These are phyloP conservation scores for Leptocoma aspasia DNA, from an alignment of 2,113 vertebrate genomes.

Conservation along the genomic window DNA sequence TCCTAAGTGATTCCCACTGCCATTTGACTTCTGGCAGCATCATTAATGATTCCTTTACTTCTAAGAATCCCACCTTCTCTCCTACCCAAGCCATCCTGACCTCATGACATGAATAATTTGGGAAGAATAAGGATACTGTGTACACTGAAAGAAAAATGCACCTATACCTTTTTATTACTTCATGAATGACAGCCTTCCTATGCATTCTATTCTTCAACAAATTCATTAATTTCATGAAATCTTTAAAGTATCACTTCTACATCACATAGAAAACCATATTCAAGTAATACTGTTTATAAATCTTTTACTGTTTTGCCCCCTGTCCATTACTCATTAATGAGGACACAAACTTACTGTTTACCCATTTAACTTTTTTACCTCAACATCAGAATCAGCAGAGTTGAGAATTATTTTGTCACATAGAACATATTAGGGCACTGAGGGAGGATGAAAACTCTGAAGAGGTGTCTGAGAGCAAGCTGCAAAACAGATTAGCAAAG, in stretches of 20 bases:
- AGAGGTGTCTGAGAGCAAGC: background rate
- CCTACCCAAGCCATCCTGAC: background rate
- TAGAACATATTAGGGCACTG: background rate
- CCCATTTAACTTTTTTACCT: background rate
- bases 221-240: background rate
- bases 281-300: background rate
- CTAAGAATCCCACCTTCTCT: background rate
- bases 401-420: background rate
- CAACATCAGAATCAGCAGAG: background rate
- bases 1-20: background rate
- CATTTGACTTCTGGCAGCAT: background rate
- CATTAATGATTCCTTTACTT: background rate
- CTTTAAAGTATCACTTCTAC: background rate
- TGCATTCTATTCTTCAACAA: background rate
- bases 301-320: background rate
- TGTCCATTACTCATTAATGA: background rate
- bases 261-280: background rate
- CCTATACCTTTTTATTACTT: background rate
- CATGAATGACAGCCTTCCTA: background rate
- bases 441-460: background rate
- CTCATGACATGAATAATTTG: background rate
- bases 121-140: background rate
- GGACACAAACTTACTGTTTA: background rate
- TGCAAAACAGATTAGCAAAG: background rate
- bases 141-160: background rate